Percentiles rank a stretch among this genome's conserved stretches.
Evolutionary conservation across 2,888 invertebrate species (phyloP).

Genomic region (Glyphotaelius pellucidus): DNA sequence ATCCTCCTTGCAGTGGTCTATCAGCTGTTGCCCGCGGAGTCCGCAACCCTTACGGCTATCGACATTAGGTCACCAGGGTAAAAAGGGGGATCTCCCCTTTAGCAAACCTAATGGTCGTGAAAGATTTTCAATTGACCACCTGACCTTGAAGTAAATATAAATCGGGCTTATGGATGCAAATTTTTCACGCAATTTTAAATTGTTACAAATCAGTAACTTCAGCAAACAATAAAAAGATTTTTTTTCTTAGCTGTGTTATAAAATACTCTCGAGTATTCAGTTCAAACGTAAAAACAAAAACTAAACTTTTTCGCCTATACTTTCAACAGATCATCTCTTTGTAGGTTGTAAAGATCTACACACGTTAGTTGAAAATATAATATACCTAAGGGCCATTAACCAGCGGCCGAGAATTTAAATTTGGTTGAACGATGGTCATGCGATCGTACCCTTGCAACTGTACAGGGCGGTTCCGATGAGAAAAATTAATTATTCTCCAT

Average conservation of each 20-base stretch:
- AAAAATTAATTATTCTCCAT: no score
- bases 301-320: no score
- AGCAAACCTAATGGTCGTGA: not conserved
- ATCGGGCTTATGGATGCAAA: not conserved
- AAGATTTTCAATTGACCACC: not conserved
- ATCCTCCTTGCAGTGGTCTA: no score
- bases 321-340: no score
- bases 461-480: no score
- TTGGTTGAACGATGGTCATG: no score
- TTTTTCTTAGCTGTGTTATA: not conserved
- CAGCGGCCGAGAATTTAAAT: no score
- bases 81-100: not conserved
- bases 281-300: no score
- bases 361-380: no score
- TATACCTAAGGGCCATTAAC: no score
- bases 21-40: not conserved
- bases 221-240: not conserved
- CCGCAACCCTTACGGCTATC: not conserved
- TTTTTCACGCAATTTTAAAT: not conserved
- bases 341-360: no score
- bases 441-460: no score
- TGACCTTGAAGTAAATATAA: not conserved
- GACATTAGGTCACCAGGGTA: not conserved
- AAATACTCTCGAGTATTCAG: not conserved
- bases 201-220: not conserved